Evolutionary conservation across 1,140 invertebrate species (phyloP), one percentile per base, ranked within the genome.

Genomic region (Saccostrea echinata): DNA sequence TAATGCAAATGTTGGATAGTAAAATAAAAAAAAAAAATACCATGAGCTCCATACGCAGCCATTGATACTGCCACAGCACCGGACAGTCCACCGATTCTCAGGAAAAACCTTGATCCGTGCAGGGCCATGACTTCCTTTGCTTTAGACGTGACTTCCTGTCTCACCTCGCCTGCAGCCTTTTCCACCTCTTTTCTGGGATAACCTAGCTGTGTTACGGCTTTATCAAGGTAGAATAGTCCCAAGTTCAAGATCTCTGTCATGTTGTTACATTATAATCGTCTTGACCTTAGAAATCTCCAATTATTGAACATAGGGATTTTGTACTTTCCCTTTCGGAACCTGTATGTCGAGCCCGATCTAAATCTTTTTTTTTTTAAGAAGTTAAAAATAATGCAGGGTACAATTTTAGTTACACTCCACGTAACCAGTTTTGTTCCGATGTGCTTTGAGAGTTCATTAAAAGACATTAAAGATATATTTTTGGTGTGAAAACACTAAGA

Each of bases 31-130:
- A n/a, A 43, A 43, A 43, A 43, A 43, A 43, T 96, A 96, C 97
- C 96, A 95, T 99, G 98, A 33, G 97, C 97, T 71, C 98, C 98
- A 95, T 98, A 98, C 1, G 98, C 98, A 27, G 97, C 98, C 88
- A 99, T 95, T 2, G 96, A 96, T 3, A 99, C 97, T 51, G 98
- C 98, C 8, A 96, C 93, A 8, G 97, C 97, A 51, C 98, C 98
- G 92, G 97, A 97, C 8, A 99, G 61, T 0, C 95, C 96, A 52
- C 95, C 96, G 35, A 96, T 33, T 87, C 95, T 91, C 8, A 96
- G 92, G 87, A 95, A 94, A 43, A 81, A 85, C 88, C 85, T 80
- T 53, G 90, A 86, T 18, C 90, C 76, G 21, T 88, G 86, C 9
- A 89, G 35, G 18, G 85, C 57, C 84, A 91, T 88, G 43, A 84